A percentile compares a stretch with the other conserved stretches of the same genome.
phyloP scores from a whole-genome alignment of 2,797 vertebrate genomes.

The Scolopax bukidnonensis region DNA sequence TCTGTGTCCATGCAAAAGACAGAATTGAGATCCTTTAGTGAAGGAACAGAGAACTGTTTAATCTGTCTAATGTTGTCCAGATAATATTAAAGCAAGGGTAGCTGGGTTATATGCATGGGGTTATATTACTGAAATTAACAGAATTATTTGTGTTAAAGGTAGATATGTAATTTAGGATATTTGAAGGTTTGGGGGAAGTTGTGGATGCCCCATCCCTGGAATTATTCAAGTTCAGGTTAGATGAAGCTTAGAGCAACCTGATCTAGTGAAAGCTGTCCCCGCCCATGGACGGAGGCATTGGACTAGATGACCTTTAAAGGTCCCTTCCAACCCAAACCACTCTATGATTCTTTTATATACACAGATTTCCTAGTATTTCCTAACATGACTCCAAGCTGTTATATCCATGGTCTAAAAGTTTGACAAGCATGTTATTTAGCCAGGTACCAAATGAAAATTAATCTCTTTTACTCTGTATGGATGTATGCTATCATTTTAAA shows the following conservation, averaged over 20 bases:
- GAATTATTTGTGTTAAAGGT: neutral
- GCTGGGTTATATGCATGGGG: neutral
- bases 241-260: neutral
- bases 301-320: neutral
- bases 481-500: neutral
- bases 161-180: neutral
- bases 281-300: accelerated
- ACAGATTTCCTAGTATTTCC: neutral
- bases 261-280: neutral
- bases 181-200: neutral
- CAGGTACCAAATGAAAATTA: neutral
- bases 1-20: neutral
- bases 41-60: neutral
- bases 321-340: neutral
- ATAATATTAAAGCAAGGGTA: neutral
- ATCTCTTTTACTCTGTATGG: neutral
- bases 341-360: neutral
- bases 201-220: neutral
- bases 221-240: neutral
- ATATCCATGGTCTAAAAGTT: neutral
- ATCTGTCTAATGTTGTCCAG: neutral
- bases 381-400: neutral
- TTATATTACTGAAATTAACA: neutral
- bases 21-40: neutral
- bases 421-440: neutral